Conservation (phyloP, 2,888 invertebrate genomes). For the Sylvicola fuscatus region DNA sequence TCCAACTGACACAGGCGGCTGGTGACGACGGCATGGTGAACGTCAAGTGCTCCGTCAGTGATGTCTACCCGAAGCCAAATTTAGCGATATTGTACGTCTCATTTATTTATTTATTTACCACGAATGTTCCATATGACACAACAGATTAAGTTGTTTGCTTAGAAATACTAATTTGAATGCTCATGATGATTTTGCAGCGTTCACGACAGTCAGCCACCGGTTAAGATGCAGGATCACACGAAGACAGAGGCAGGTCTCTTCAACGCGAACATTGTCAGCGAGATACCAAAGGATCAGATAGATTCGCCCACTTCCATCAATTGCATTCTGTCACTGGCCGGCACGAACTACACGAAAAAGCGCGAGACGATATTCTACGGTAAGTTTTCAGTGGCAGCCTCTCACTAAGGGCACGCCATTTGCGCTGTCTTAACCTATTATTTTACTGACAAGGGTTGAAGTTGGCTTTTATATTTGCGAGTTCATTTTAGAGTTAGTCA, state of each 20-base stretch:
- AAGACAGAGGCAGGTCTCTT: conserved; percentile 21
- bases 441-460: no score
- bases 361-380: conserved; percentile 27
- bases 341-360: conserved; percentile 26
- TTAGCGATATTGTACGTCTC: conserved; percentile 22
- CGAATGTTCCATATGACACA: not conserved
- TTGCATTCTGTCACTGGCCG: conserved; percentile 25
- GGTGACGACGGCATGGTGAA: conserved; percentile 16
- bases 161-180: no score
- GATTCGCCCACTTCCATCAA: conserved; percentile 27
- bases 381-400: no score
- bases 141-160: no score
- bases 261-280: conserved; percentile 22
- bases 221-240: no score
- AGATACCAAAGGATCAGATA: conserved; percentile 22
- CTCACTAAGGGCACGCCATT: no score
- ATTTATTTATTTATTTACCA: not conserved
- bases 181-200: no score
- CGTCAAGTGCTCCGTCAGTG: conserved; percentile 22
- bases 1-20: conserved; percentile 21
- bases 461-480: no score
- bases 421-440: no score
- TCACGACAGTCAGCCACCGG: no score
- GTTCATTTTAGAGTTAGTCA: no score
- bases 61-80: conserved; percentile 23